These are phyloP conservation scores for Epizoanthus rinbou DNA, from an alignment of 92 coral and sea anemone genomes.

Conservation along the genomic window DNA sequence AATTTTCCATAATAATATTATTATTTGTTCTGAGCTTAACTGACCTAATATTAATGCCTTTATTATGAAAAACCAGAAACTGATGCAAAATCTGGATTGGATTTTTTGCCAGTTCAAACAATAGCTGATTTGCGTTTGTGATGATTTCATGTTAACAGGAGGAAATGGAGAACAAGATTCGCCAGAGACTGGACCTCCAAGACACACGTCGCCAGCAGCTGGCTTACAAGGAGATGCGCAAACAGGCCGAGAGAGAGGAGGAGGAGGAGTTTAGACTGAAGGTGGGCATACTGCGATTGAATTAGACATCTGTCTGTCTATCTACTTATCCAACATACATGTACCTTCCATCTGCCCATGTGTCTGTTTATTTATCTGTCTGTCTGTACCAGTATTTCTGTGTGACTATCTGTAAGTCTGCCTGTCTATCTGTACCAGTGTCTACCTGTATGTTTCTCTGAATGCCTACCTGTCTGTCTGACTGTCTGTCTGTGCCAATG, in stretches of 20 bases:
- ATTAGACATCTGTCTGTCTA: not conserved
- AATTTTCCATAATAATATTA: too few species aligned
- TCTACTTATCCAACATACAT: not conserved
- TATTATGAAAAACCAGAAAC: too few species aligned
- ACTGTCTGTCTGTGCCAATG: not conserved
- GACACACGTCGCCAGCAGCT: slow-evolving; percentile 95
- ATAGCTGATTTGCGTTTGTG: too few species aligned
- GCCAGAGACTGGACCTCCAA: slow-evolving; percentile 95
- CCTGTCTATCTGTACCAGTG: not conserved
- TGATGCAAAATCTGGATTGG: too few species aligned
- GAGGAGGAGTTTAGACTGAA: slow-evolving; percentile 93
- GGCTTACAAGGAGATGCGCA: slow-evolving; percentile 82
- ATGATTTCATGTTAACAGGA: slow-evolving; percentile 38
- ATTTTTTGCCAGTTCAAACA: not conserved
- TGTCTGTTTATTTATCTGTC: not conserved
- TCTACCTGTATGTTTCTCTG: not conserved
- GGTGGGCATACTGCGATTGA: slow-evolving; percentile 39
- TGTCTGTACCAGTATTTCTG: slow-evolving; percentile 1
- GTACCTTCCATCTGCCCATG: too few species aligned
- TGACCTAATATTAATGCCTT: too few species aligned
- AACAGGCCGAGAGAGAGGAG: slow-evolving; percentile 88
- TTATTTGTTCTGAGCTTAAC: too few species aligned
- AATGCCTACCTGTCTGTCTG: not conserved
- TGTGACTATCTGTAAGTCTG: too few species aligned
- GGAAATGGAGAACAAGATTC: slow-evolving; percentile 88